phyloP scores from a whole-genome alignment of 2,888 invertebrate genomes.

The Herminia tarsipennalis region DNA sequence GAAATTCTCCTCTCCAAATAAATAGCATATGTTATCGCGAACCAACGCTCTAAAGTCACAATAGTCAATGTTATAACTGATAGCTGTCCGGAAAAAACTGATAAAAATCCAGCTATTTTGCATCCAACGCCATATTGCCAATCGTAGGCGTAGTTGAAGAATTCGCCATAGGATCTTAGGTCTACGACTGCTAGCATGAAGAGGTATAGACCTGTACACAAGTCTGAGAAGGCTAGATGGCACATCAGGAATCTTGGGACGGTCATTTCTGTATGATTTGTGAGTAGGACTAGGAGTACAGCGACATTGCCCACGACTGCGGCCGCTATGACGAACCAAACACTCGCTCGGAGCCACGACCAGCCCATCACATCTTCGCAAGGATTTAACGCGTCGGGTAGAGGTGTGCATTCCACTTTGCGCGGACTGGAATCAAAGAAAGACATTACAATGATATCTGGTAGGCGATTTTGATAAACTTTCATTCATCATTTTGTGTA shows the following conservation, averaged over 20 bases:
- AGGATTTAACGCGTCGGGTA: conserved; percentile 93
- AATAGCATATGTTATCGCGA: conserved; percentile 93
- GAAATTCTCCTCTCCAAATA: conserved; percentile 93
- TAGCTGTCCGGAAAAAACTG: conserved; percentile 94
- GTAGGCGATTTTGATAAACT: too few species aligned
- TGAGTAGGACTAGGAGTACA: conserved; percentile 91
- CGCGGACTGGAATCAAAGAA: conserved; percentile 55
- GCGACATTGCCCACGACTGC: conserved; percentile 94
- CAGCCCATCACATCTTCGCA: conserved; percentile 96
- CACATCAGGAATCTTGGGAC: conserved; percentile 81
- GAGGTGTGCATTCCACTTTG: conserved; percentile 88
- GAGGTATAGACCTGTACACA: conserved; percentile 94
- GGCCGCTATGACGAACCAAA: conserved; percentile 94
- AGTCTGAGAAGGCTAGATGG: conserved; percentile 95
- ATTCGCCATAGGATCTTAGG: conserved; percentile 92
- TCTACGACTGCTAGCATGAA: conserved; percentile 94
- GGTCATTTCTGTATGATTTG: conserved; percentile 81
- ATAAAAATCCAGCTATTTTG: conserved; percentile 94
- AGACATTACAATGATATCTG: not conserved
- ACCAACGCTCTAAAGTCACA: conserved; percentile 94
- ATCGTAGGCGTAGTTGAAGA: conserved; percentile 95
- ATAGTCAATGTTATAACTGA: conserved; percentile 95
- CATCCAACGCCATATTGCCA: conserved; percentile 95
- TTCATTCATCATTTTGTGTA: too few species aligned
- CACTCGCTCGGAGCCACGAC: conserved; percentile 90